Evolutionary conservation across 2,113 vertebrate species (phyloP).

Genomic region (Abramis brama): DNA sequence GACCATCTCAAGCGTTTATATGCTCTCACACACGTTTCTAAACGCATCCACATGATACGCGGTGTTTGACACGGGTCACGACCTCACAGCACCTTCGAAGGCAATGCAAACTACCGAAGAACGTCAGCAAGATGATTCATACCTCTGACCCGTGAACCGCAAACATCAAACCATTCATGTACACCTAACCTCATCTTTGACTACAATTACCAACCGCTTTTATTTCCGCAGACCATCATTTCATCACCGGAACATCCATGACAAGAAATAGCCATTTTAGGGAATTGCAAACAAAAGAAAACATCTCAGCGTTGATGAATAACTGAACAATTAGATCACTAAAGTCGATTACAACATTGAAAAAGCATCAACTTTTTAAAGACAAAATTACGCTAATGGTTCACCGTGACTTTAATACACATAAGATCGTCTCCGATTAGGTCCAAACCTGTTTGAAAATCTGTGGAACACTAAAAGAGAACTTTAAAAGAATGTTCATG

Average conservation of each 20-base stretch:
- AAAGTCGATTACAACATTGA: too few species aligned
- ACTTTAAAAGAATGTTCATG: too few species aligned
- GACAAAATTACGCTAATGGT: too few species aligned
- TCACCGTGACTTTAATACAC: not conserved
- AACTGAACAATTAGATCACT: not conserved
- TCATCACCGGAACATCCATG: slow-evolving; percentile 30
- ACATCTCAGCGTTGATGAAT: not conserved
- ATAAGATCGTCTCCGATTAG: not conserved
- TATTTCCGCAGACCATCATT: slow-evolving; percentile 28
- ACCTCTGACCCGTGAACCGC: slow-evolving; percentile 31
- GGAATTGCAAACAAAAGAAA: not conserved
- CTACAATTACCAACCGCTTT: slow-evolving; percentile 39
- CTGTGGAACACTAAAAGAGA: not conserved
- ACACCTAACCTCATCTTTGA: slow-evolving; percentile 35
- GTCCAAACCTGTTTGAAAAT: not conserved
- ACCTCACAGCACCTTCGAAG: not conserved
- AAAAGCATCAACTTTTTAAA: too few species aligned
- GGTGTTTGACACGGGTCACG: not conserved
- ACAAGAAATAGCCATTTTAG: not conserved
- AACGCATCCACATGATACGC: not conserved
- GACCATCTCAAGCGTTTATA: not conserved
- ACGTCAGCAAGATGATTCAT: slow-evolving; percentile 29
- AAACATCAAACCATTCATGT: slow-evolving; percentile 3
- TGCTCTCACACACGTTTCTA: not conserved
- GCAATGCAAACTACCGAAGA: slow-evolving; percentile 8